Base-by-base conservation (phyloP, 2,797 vertebrate species). In the Tadarida brasiliensis region DNA sequence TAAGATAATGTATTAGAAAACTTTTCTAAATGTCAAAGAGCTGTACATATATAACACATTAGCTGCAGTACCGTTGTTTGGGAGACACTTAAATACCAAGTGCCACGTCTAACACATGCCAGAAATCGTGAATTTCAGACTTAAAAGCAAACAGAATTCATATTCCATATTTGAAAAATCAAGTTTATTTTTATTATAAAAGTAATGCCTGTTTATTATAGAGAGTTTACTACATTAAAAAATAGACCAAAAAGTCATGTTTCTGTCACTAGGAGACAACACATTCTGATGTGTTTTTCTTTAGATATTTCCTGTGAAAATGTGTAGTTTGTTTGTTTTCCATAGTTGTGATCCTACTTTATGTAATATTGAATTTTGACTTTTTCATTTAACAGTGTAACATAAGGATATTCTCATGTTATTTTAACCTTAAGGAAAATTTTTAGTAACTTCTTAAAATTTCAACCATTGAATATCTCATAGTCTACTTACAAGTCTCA, bases 161-260 rank as follows among this genome's bases (percentile, higher is more conserved):
- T 86, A 95, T 71, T 86, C 24, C 61, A 54, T 49, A 95, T 91
- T 94, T 94, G 26, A 95, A 97, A 97, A 95, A 20, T 73, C 86
- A 94, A 92, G 67, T 90, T 94, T 94, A 93, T 84, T 95, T 97
- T 96, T 95, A 89, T 78, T 94, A 77, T 73, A 87, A 97, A 95
- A 95, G 16, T 87, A 92, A 88, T 95, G 49, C 6, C 65, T 95
- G 33, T 77, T 96, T 95, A 87, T 94, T 86, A 61, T 91, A 94
- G 70, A 95, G 74, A 81, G 24, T 87, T 92, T 65, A 68, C 67
- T 68, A 44, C n/a, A 95, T 81, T 78, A 88, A 87, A 95, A 95
- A 70, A 61, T 20, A 47, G n/a, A 92, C 39, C 63, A 85, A 61
- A 96, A 97, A 87, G 47, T 82, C 83, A 84, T 84, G 26, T 83